Conservation (phyloP, 2,113 vertebrate species). For the Mesitornis unicolor region DNA sequence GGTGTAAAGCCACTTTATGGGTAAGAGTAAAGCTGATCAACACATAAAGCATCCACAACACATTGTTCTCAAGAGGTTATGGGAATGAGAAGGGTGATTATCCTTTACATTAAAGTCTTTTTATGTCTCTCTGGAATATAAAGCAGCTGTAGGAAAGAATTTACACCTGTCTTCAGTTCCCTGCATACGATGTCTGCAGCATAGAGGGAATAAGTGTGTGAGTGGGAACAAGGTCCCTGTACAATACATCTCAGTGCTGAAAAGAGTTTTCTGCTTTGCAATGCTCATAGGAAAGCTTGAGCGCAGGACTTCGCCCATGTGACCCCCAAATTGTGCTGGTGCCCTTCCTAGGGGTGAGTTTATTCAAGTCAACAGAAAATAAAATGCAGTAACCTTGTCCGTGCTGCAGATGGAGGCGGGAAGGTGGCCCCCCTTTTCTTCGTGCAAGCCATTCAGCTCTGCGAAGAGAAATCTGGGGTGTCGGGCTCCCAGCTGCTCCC, state of each 20-base stretch:
- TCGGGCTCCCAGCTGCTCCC: not conserved
- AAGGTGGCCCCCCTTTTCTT: not conserved
- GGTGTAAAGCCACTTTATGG: not conserved
- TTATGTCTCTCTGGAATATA: not conserved
- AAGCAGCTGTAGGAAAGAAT: not conserved
- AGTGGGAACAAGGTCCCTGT: not conserved
- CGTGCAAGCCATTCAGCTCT: not conserved
- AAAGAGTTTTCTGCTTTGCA: not conserved
- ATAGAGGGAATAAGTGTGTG: not conserved
- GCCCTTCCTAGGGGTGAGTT: not conserved
- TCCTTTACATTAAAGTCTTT: slow-evolving; percentile 3
- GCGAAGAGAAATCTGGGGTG: not conserved
- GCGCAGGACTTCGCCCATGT: not conserved
- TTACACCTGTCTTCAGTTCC: not conserved
- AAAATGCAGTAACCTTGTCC: not conserved
- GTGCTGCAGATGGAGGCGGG: not conserved
- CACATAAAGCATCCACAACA: not conserved
- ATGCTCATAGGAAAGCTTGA: not conserved
- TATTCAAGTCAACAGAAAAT: not conserved
- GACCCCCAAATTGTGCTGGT: not conserved
- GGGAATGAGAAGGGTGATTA: not conserved
- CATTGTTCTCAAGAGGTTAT: slow-evolving; percentile 3
- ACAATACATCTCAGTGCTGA: not conserved
- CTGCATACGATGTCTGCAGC: not conserved
- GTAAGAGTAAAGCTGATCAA: not conserved